phyloP scores from a whole-genome alignment of 2,113 vertebrate species.

The Pseudorasbora parva region DNA sequence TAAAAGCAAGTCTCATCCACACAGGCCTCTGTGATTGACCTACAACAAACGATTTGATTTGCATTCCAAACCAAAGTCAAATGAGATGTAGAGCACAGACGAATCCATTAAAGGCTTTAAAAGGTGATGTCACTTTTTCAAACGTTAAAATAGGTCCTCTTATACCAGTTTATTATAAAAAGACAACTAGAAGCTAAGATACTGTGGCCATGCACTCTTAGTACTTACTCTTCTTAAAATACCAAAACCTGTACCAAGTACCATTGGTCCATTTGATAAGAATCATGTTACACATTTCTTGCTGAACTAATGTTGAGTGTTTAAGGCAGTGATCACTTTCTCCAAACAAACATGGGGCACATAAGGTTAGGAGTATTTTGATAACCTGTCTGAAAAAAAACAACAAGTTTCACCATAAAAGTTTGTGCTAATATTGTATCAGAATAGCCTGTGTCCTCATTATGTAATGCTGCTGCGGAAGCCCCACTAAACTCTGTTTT shows the following conservation, averaged over 20 bases:
- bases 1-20: background rate
- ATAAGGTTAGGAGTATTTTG: background rate
- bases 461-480: background rate
- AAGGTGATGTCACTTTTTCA: background rate
- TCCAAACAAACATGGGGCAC: background rate
- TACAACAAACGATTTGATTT: conserved; percentile 18
- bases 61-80: conserved; percentile 56
- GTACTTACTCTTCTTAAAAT: too few relatives aligned
- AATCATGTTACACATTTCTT: background rate
- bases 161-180: background rate
- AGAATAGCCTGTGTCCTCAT: background rate
- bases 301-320: background rate
- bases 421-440: background rate
- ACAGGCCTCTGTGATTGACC: conserved; percentile 1
- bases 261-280: background rate
- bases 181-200: too few relatives aligned
- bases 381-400: background rate
- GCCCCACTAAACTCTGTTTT: background rate
- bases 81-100: conserved; percentile 38
- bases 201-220: too few relatives aligned
- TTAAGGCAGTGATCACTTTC: background rate
- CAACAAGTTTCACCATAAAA: background rate
- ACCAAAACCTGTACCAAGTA: too few relatives aligned
- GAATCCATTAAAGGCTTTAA: background rate
- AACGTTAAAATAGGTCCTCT: background rate